Percentiles rank a stretch among this genome's conserved stretches.
Evolutionary conservation across 2,797 vertebrate genomes (phyloP).

Genomic region (Gadopsis bispinosus): DNA sequence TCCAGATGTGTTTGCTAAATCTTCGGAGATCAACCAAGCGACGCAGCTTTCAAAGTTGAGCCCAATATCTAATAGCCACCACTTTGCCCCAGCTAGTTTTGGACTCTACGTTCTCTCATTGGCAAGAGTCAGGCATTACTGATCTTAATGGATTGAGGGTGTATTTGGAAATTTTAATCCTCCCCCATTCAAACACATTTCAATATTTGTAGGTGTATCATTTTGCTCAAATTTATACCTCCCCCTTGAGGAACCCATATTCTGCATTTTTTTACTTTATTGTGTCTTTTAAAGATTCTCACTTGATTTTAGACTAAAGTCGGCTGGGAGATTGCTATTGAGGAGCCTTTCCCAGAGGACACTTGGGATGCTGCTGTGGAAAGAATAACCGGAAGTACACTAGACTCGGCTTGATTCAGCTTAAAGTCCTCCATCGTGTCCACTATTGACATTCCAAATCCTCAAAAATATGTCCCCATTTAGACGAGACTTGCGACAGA

Average conservation of each 20-base stretch:
- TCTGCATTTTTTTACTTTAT: background rate
- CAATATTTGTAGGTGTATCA: background rate
- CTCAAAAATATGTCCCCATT: background rate
- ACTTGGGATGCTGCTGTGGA: background rate
- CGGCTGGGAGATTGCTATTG: background rate
- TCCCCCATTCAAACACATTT: background rate
- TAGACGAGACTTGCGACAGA: background rate
- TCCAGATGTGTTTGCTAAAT: background rate
- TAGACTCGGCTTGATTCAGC: background rate
- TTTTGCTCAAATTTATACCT: background rate
- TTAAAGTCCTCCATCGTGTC: background rate
- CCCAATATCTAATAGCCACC: too few species aligned
- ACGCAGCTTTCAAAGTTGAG: background rate
- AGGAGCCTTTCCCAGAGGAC: background rate
- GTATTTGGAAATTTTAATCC: background rate
- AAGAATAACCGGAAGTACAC: background rate
- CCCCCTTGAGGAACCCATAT: too few species aligned
- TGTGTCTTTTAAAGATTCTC: background rate
- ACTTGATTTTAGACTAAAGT: background rate
- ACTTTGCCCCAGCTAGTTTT: background rate
- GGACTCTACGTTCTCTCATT: background rate
- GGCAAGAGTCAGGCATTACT: background rate
- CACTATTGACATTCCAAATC: background rate
- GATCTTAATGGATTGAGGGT: background rate
- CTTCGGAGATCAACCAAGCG: background rate